phyloP scores from a whole-genome alignment of 2,797 vertebrate species.

The Xerus rutilus region DNA sequence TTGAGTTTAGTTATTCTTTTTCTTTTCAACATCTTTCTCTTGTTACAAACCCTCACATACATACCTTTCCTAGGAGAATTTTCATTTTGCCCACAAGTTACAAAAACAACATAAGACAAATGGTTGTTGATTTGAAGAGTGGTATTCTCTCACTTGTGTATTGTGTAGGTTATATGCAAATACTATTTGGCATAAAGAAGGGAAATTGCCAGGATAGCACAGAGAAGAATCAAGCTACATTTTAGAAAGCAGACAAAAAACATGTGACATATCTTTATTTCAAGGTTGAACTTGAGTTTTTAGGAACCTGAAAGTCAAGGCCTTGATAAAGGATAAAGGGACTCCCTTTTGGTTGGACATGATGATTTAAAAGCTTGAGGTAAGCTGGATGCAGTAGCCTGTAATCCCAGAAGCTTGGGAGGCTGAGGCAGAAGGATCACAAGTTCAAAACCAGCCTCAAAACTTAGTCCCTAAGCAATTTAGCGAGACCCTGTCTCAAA shows the following conservation, averaged over 20 bases:
- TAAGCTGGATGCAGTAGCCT: no score
- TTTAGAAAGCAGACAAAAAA: neutral
- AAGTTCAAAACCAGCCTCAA: no score
- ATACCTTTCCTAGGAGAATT: neutral
- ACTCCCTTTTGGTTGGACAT: neutral
- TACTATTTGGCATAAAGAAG: no score
- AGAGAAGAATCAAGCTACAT: neutral
- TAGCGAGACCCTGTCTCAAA: no score
- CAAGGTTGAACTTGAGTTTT: neutral
- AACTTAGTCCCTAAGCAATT: no score
- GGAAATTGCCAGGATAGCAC: neutral
- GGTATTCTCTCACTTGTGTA: no score
- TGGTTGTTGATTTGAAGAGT: neutral
- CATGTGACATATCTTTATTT: neutral
- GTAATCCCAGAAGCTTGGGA: no score
- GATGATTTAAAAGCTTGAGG: conserved; percentile 19
- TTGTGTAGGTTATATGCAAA: no score
- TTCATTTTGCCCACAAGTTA: neutral
- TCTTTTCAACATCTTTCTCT: neutral
- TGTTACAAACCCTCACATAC: neutral
- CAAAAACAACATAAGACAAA: neutral
- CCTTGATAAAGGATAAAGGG: neutral
- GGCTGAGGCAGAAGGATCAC: no score
- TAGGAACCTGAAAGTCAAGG: neutral
- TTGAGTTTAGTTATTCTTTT: neutral